Evolutionary conservation across 2,888 invertebrate genomes (phyloP).

Genomic region (Chaetogeoica ovagalla): DNA sequence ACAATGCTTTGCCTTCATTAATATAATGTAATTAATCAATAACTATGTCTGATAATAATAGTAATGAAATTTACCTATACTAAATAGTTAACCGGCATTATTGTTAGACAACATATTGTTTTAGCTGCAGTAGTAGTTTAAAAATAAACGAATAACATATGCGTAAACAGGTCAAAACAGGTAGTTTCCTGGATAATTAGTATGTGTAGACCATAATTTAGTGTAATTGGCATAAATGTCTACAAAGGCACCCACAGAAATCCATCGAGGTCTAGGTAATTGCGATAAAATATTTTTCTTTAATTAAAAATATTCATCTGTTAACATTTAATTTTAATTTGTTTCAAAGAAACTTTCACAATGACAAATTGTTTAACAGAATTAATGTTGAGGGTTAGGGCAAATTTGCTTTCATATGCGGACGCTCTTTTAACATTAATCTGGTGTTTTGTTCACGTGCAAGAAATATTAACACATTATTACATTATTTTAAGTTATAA

Average conservation of each 20-base stretch:
- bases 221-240: background rate
- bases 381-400: background rate
- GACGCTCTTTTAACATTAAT: conserved; percentile 16
- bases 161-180: background rate
- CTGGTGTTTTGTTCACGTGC: background rate
- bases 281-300: background rate
- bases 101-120: background rate
- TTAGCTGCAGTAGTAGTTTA: background rate
- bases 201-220: background rate
- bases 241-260: background rate
- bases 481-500: background rate
- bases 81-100: background rate
- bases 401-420: background rate
- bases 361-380: background rate
- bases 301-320: no score
- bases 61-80: background rate
- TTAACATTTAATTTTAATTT: background rate
- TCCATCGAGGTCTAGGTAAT: background rate
- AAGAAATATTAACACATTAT: conserved; percentile 3
- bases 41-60: background rate
- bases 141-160: background rate
- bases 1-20: conserved; percentile 26
- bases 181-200: background rate
- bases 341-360: background rate
- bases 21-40: conserved; percentile 29